Evolutionary conservation across 2,888 invertebrate genomes (phyloP), one percentile per base, ranked within the genome.

Genomic region (Trisateles emortualis): DNA sequence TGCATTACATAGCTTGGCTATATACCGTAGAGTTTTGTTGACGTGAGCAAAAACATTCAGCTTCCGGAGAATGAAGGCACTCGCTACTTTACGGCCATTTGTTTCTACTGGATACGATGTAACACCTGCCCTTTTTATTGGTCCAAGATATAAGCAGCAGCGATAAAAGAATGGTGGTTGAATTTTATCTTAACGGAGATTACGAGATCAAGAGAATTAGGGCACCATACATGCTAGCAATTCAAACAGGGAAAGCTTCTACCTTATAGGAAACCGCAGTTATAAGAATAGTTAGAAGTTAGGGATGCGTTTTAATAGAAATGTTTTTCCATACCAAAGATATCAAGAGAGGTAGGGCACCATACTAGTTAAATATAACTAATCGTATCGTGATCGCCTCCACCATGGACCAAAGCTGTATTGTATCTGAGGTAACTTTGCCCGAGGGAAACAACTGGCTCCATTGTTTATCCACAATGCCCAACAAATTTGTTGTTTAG

Each of bases 381-480:
- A 3, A 22, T 26, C 26, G 8, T 3, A 2, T 0, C 11, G 38
- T 11, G 4, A 19, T 10, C 17, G 13, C 32, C 8, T 24, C n/a
- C 16, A 10, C 10, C 17, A 33, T 48, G 14, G 1, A 41, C 33
- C 46, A 39, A 19, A 1, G 1, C 3, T 9, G n/a, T 24, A 40
- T 33, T 33, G 24, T 35, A 24, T 33, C 24, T 17, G 16, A 41
- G 33, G 39, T 46, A 51, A 52, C 42, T 53, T 17, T 9, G 16
- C 64, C 52, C 50, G 13, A 24, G 52, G 56, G 64, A 59, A 40
- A 43, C 33, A 17, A 29, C 13, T 16, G 13, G 24, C 30, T 9
- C 52, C 40, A 52, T 63, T 59, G 59, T 63, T 40, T 50, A 53
- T 63, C 13, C 47, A 45, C 44, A 55, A 53, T 49, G 46, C 43